phyloP scores from a whole-genome alignment of 2,797 vertebrate species.

The Galagoides demidoff region DNA sequence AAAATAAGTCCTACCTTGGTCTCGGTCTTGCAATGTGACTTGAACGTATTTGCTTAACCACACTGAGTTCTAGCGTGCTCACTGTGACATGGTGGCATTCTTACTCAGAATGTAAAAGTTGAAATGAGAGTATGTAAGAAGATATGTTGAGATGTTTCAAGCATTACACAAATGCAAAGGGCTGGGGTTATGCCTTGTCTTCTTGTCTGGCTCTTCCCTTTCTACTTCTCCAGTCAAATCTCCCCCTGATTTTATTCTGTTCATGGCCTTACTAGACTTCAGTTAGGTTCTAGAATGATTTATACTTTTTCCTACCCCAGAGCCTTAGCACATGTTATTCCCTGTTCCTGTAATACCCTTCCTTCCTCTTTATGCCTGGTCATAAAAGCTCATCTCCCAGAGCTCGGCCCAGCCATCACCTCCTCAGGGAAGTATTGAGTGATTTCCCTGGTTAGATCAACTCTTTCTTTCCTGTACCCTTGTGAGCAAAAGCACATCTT shows the following conservation, averaged over 20 bases:
- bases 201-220: neutral
- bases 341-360: neutral
- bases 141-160: rapidly evolving
- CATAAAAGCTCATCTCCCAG: neutral
- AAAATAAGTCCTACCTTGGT: neutral
- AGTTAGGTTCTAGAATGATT: neutral
- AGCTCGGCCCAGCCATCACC: neutral
- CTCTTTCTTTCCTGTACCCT: neutral
- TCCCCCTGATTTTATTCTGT: neutral
- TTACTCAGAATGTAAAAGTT: no score
- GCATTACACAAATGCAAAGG: neutral
- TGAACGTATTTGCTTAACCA: neutral
- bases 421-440: neutral
- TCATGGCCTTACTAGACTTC: neutral
- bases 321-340: neutral
- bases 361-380: neutral
- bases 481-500: neutral
- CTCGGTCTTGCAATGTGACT: neutral
- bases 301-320: neutral
- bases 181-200: no score
- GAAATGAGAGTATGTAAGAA: neutral
- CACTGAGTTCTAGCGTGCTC: neutral
- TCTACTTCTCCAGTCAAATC: neutral
- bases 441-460: neutral
- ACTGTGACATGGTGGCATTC: neutral